Base-by-base conservation (phyloP, 1,140 invertebrate genomes). In the Babylonia areolata region DNA sequence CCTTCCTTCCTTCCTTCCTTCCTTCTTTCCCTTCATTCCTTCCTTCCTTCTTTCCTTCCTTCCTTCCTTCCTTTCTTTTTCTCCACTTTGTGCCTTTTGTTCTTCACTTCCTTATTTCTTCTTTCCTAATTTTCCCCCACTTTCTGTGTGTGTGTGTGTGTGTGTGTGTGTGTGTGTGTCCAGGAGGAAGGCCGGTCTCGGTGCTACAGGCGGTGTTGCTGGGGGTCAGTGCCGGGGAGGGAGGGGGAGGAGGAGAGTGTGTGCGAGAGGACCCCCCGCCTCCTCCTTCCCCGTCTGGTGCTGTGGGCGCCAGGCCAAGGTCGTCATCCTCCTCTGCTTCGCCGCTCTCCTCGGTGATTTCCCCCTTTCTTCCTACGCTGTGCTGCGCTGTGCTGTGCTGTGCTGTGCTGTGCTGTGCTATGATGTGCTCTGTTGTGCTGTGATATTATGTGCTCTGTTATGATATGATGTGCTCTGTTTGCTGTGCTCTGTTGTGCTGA, bases 321-420 rank as follows among this genome's bases (percentile, higher is more conserved):
- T 39, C 12, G 46, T 85, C 58, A 96, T 98, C 20, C 96, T 98
- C 5, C 40, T 98, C 0, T 94, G 97, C 28, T 99, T 99, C 94
- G 95, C 96, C 23, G 94, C 96, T 0, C 99, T 99, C 92, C 92
- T 99, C 1, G 96, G 95, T 0, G 97, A n/a, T n/a, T n/a, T n/a
- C n/a, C n/a, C n/a, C n/a, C n/a, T n/a, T n/a, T n/a, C n/a, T n/a
- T n/a, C n/a, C n/a, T n/a, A n/a, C n/a, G n/a, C n/a, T n/a, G n/a
- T n/a, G n/a, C n/a, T n/a, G n/a, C n/a, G n/a, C n/a, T n/a, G n/a
- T n/a, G n/a, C n/a, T n/a, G n/a, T n/a, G n/a, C n/a, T n/a, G n/a
- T n/a, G n/a, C n/a, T n/a, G n/a, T n/a, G n/a, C n/a, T n/a, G n/a
- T n/a, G n/a, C n/a, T n/a, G n/a, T n/a, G n/a, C 98, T n/a, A n/a